Percentiles rank a stretch among this genome's conserved stretches.
Conservation (phyloP, 2,888 invertebrate species). For the Ormyrus nitidulus region DNA sequence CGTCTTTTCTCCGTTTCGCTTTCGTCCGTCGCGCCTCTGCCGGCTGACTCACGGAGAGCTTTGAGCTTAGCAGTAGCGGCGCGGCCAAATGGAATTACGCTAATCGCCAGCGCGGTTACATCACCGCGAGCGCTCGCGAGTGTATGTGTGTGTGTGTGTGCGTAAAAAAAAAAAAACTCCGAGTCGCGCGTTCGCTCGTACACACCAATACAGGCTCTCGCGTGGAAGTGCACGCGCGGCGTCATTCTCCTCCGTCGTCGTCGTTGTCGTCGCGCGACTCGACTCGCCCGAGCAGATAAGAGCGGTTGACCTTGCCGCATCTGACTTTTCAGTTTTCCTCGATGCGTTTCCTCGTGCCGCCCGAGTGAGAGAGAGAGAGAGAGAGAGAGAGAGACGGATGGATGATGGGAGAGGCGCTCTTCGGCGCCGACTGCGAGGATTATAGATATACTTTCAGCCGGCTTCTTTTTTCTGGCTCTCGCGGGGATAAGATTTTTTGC, state of each 20-base stretch:
- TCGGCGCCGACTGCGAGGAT: background rate
- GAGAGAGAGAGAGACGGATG: background rate
- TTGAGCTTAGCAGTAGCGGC: too few relatives aligned
- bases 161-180: constrained; percentile 16
- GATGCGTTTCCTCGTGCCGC: constrained; percentile 24
- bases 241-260: constrained; percentile 60
- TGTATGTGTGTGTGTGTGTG: background rate
- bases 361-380: background rate
- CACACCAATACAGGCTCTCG: background rate
- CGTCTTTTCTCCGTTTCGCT: too few relatives aligned
- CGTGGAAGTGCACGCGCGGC: constrained; percentile 25
- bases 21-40: too few relatives aligned
- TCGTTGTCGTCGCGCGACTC: constrained; percentile 66
- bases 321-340: constrained; percentile 48
- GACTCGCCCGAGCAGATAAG: constrained; percentile 61
- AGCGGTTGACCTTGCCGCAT: constrained; percentile 63
- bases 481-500: background rate
- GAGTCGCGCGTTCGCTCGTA: background rate
- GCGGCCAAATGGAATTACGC: constrained; percentile 49
- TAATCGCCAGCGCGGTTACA: constrained; percentile 47
- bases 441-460: background rate
- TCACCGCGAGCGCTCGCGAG: constrained; percentile 15
- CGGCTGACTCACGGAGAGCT: too few relatives aligned
- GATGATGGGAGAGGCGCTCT: background rate
- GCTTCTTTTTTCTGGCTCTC: background rate